These are phyloP conservation scores for Dromius quadrimaculatus DNA, from an alignment of 2,888 invertebrate species.

Conservation along the genomic window DNA sequence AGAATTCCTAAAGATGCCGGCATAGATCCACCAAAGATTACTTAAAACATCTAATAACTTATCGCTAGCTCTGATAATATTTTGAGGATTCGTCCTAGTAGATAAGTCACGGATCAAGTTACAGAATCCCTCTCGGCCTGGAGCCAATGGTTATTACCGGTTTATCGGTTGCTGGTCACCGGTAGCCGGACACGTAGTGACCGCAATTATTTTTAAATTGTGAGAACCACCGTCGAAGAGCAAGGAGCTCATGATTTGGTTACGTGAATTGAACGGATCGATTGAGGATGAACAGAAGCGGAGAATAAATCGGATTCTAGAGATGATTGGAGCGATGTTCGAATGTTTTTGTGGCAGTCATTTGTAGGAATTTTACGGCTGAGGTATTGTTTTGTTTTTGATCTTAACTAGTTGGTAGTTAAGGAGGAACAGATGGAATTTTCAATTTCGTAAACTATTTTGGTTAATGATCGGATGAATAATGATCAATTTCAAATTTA, in stretches of 20 bases:
- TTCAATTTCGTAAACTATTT: too few species aligned
- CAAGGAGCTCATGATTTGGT: conserved; percentile 49
- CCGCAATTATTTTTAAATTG: conserved; percentile 65
- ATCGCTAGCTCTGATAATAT: background rate
- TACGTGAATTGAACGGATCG: conserved; percentile 47
- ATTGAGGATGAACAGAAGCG: conserved; percentile 14
- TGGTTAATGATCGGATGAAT: too few species aligned
- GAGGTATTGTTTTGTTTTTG: conserved; percentile 24
- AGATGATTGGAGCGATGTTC: conserved; percentile 21
- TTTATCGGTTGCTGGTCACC: conserved; percentile 55
- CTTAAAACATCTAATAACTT: background rate
- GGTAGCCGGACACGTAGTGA: conserved; percentile 60
- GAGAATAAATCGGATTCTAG: conserved; percentile 16
- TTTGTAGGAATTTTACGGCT: conserved; percentile 16
- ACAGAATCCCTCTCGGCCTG: conserved; percentile 1
- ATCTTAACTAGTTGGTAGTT: conserved; percentile 13
- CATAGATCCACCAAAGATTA: background rate
- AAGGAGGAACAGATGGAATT: too few species aligned
- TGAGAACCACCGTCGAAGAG: conserved; percentile 59
- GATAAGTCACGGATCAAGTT: background rate
- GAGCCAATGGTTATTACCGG: conserved; percentile 29
- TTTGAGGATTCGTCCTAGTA: background rate
- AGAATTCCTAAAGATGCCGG: conserved; percentile 10
- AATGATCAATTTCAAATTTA: too few species aligned
- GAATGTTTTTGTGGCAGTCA: conserved; percentile 9